Percentiles rank a stretch among this genome's conserved stretches.
Evolutionary conservation across 2,888 invertebrate genomes (phyloP).

Genomic region (Formica aserva): DNA sequence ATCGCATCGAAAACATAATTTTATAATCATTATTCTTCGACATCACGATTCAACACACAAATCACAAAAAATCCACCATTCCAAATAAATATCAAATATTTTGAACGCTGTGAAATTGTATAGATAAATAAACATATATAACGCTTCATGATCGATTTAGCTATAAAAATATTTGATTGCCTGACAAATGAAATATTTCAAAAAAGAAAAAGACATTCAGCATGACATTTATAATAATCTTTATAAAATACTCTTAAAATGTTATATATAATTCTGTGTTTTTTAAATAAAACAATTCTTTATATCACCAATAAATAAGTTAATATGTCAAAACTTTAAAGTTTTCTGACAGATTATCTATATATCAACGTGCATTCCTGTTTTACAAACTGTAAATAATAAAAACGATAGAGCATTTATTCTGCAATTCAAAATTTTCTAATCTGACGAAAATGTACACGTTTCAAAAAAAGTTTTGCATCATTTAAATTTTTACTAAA

Average conservation of each 20-base stretch:
- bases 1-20: conserved; percentile 1
- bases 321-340: background rate
- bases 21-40: background rate
- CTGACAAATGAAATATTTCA: background rate
- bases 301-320: too few species aligned
- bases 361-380: background rate
- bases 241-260: background rate
- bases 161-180: conserved; percentile 18
- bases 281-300: background rate
- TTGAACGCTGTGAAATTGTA: background rate
- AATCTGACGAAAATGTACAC: background rate
- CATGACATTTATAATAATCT: background rate
- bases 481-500: conserved; percentile 24
- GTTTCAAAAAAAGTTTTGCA: conserved; percentile 42
- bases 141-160: background rate
- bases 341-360: background rate
- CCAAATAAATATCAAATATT: conserved; percentile 19
- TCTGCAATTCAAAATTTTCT: background rate
- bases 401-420: background rate
- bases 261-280: background rate
- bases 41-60: background rate
- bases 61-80: background rate
- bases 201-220: background rate
- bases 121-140: background rate
- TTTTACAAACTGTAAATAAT: background rate